Evolutionary conservation across 2,797 vertebrate species (phyloP).

Genomic region (Falco rusticolus): DNA sequence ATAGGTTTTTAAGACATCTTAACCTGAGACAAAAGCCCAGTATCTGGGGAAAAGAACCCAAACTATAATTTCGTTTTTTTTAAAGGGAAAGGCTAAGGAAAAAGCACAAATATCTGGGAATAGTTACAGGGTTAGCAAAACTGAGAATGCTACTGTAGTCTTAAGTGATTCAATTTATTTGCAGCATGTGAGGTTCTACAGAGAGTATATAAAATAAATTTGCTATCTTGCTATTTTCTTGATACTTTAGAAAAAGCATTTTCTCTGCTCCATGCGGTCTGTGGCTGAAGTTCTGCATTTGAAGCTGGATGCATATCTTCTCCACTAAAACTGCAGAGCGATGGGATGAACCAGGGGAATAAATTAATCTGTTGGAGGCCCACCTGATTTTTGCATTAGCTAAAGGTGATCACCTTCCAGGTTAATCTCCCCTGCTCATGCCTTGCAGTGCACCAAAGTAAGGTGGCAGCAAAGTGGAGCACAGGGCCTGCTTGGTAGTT

Average conservation of each 20-base stretch:
- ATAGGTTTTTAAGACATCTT: background rate
- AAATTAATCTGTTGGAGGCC: background rate
- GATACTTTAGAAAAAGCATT: background rate
- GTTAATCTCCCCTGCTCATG: constrained; percentile 17
- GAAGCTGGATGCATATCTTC: background rate
- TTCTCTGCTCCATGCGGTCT: background rate
- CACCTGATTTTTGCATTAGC: constrained; percentile 59
- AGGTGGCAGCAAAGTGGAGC: background rate
- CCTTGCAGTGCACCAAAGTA: background rate
- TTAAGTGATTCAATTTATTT: background rate
- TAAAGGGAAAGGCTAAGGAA: background rate
- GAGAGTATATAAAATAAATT: background rate
- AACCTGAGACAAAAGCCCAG: background rate
- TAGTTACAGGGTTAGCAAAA: background rate
- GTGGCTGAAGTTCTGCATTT: background rate
- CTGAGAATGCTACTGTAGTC: background rate
- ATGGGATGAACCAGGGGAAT: background rate
- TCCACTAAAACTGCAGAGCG: background rate
- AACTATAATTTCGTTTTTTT: background rate
- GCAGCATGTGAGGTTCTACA: background rate
- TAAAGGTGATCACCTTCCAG: constrained; percentile 26
- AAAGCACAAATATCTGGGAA: background rate
- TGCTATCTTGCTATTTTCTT: background rate
- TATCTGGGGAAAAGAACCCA: background rate
- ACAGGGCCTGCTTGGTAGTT: background rate